phyloP scores from a whole-genome alignment of 2,888 invertebrate genomes.

The Drosophila buzzatii region DNA sequence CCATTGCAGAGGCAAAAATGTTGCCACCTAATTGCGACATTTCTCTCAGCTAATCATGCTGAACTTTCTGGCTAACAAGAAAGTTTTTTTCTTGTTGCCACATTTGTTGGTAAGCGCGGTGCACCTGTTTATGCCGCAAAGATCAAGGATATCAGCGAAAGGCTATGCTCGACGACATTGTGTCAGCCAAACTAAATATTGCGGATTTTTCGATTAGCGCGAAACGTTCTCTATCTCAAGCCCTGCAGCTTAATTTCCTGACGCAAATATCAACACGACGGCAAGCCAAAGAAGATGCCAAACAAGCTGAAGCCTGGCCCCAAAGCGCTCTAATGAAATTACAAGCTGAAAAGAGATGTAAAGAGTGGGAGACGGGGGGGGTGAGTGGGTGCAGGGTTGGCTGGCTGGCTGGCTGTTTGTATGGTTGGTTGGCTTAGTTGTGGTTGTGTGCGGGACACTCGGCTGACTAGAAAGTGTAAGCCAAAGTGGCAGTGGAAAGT shows the following conservation, averaged over 20 bases:
- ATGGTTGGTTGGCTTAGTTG: neutral
- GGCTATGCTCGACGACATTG: conserved; percentile 8
- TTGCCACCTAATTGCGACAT: conserved; percentile 63
- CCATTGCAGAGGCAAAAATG: conserved; percentile 17
- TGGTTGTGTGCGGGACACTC: conserved; percentile 22
- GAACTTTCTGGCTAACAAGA: conserved; percentile 26
- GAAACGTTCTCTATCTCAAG: conserved; percentile 34
- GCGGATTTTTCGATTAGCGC: conserved; percentile 60
- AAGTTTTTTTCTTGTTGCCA: conserved; percentile 4
- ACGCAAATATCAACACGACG: conserved; percentile 73
- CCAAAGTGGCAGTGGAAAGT: conserved; percentile 77
- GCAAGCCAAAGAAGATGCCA: conserved; percentile 48
- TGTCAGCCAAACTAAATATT: conserved; percentile 41
- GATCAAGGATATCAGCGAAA: conserved; percentile 16
- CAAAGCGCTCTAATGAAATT: conserved; percentile 73
- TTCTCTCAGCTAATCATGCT: conserved; percentile 67
- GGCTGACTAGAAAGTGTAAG: conserved; percentile 56
- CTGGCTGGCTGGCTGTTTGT: neutral
- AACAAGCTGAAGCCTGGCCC: conserved; percentile 53
- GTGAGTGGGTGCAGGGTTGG: neutral
- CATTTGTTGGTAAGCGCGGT: conserved; percentile 4
- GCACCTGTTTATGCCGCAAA: conserved; percentile 30
- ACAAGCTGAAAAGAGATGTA: conserved; percentile 37
- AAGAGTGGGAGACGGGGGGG: neutral
- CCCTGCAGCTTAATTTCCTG: conserved; percentile 75